Evolutionary conservation across 2,888 invertebrate species (phyloP).

Genomic region (Coecobrya sp.): DNA sequence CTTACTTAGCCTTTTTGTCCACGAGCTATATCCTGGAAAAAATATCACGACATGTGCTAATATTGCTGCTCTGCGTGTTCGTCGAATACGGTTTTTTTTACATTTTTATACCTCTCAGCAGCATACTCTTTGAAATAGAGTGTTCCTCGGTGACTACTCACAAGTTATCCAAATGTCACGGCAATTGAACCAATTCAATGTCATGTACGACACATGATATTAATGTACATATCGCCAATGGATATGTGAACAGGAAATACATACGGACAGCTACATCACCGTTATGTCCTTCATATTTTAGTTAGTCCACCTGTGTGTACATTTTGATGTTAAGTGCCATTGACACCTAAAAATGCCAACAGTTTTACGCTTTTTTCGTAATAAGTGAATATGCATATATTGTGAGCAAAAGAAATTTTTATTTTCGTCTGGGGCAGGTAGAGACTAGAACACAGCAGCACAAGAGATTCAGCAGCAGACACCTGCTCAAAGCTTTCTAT

Average conservation of each 20-base stretch:
- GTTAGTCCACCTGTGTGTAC: neutral
- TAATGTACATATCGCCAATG: neutral
- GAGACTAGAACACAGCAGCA: neutral
- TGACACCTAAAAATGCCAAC: neutral
- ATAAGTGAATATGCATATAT: neutral
- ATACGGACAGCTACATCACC: no score
- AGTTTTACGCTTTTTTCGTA: neutral
- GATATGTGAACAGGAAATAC: neutral
- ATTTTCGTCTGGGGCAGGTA: neutral
- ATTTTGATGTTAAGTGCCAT: neutral
- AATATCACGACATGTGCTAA: neutral
- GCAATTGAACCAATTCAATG: conserved; percentile 31
- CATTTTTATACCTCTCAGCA: neutral
- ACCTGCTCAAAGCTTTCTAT: conserved; percentile 4
- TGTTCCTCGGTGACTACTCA: neutral
- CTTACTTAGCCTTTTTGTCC: neutral
- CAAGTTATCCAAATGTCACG: conserved; percentile 27
- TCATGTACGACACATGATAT: neutral
- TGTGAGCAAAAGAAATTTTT: neutral
- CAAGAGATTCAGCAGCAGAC: neutral
- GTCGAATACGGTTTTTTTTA: no score
- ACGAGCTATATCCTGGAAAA: neutral
- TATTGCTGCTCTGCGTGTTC: no score
- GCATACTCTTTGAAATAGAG: neutral
- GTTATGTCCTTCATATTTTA: neutral